phyloP scores from a whole-genome alignment of 2,797 vertebrate species.

The Esox lucius region DNA sequence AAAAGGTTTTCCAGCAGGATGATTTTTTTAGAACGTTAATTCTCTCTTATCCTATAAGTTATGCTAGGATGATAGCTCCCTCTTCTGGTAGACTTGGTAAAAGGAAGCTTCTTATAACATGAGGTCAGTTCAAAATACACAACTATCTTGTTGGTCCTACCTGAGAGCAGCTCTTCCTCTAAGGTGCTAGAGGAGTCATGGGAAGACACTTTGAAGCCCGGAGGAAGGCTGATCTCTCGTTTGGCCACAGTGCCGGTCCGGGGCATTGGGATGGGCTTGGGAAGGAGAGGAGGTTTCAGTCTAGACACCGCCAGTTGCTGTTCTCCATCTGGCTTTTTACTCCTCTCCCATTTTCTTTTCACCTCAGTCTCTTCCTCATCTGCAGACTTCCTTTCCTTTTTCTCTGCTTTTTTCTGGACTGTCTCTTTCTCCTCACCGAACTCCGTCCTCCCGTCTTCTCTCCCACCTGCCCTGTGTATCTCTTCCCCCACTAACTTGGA shows the following conservation, averaged over 20 bases:
- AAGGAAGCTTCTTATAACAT: constrained; percentile 1
- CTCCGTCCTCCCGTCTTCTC: constrained; percentile 34
- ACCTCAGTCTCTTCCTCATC: constrained; percentile 35
- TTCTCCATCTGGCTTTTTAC: constrained; percentile 12
- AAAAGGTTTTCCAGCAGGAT: not conserved
- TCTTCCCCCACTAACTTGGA: constrained; percentile 8
- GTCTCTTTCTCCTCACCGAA: constrained; percentile 3
- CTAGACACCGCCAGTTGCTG: constrained; percentile 31
- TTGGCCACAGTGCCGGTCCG: constrained; percentile 73
- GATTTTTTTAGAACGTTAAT: not conserved
- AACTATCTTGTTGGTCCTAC: constrained; percentile 8
- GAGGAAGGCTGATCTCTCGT: constrained; percentile 74
- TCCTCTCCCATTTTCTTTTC: constrained; percentile 12
- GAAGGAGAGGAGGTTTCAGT: constrained; percentile 69
- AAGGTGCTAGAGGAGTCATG: constrained; percentile 48
- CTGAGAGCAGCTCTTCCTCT: constrained; percentile 63
- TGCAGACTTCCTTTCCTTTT: constrained; percentile 53
- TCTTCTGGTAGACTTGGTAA: constrained; percentile 40
- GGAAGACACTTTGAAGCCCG: constrained; percentile 55
- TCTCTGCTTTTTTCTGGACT: constrained; percentile 24
- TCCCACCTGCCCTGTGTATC: constrained; percentile 21
- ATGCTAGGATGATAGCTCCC: constrained; percentile 27
- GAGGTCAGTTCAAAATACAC: too few relatives aligned
- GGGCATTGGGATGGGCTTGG: constrained; percentile 71
- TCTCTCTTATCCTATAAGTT: not conserved